Conservation (phyloP, 2,888 invertebrate genomes). For the Sisyra nigra region DNA sequence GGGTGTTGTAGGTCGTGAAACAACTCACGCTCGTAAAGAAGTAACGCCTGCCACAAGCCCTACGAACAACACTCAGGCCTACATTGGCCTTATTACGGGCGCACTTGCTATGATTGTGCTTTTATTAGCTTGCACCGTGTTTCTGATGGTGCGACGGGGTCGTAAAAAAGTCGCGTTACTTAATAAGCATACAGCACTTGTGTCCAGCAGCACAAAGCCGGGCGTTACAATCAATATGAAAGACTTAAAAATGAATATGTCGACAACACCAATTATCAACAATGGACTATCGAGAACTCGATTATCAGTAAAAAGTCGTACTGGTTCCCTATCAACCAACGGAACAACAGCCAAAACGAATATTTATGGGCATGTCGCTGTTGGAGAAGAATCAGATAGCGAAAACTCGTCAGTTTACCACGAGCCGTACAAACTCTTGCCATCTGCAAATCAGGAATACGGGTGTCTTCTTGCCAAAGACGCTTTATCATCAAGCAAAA, state of each 20-base stretch:
- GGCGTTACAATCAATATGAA: slow-evolving; percentile 41
- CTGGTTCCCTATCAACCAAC: slow-evolving; percentile 18
- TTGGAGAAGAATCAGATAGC: slow-evolving; percentile 33
- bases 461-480: slow-evolving; percentile 34
- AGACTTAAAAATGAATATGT: slow-evolving; percentile 35
- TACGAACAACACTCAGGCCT: slow-evolving; percentile 37
- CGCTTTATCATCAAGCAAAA: slow-evolving; percentile 30
- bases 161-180: slow-evolving; percentile 35
- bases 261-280: slow-evolving; percentile 37
- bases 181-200: slow-evolving; percentile 42
- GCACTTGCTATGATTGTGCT: slow-evolving; percentile 48
- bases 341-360: slow-evolving; percentile 25
- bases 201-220: slow-evolving; percentile 36
- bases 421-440: slow-evolving; percentile 36
- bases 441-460: slow-evolving; percentile 31
- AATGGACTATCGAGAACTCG: slow-evolving; percentile 34
- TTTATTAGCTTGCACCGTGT: slow-evolving; percentile 43
- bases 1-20: slow-evolving; percentile 28
- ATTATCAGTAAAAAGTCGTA: slow-evolving; percentile 29
- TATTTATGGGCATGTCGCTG: slow-evolving; percentile 30
- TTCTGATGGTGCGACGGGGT: slow-evolving; percentile 43
- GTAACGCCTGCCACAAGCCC: slow-evolving; percentile 39
- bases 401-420: slow-evolving; percentile 39
- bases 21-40: slow-evolving; percentile 32
- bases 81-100: slow-evolving; percentile 44